Conservation (phyloP, 2,113 vertebrate species). For the Tautogolabrus adspersus region DNA sequence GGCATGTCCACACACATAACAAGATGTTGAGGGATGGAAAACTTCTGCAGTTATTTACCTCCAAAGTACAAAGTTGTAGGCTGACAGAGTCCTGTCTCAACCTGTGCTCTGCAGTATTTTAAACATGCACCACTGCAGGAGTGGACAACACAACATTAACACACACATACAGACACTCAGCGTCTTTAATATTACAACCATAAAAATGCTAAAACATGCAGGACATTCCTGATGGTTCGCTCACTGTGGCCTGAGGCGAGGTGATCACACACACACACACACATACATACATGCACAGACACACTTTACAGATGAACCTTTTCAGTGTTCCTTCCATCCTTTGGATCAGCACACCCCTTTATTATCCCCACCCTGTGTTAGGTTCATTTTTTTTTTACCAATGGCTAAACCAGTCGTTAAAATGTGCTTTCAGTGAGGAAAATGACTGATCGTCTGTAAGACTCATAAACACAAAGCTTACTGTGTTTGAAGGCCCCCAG, state of each 20-base stretch:
- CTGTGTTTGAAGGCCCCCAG: neutral
- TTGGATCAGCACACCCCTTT: neutral
- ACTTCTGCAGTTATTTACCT: constrained; percentile 21
- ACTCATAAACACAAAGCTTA: neutral
- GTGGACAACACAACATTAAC: neutral
- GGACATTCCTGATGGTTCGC: constrained; percentile 23
- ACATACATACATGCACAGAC: constrained; percentile 1
- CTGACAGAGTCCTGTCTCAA: constrained; percentile 34
- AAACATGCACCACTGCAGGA: neutral
- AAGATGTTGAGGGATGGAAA: constrained; percentile 20
- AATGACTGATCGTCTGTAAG: neutral
- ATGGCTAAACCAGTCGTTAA: neutral
- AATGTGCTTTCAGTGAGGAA: neutral
- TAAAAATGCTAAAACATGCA: constrained; percentile 1
- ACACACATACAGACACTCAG: constrained; percentile 8
- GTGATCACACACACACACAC: constrained; percentile 1
- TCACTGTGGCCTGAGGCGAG: neutral
- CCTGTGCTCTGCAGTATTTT: constrained; percentile 12
- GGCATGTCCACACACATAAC: constrained; percentile 52
- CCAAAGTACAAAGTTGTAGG: neutral
- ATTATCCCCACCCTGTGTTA: too few relatives aligned
- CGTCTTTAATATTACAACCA: neutral
- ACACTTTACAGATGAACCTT: neutral
- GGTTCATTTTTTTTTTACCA: neutral
- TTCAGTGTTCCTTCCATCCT: neutral